phyloP scores from a whole-genome alignment of 2,888 invertebrate species.

The Noctuana brunneofusca region DNA sequence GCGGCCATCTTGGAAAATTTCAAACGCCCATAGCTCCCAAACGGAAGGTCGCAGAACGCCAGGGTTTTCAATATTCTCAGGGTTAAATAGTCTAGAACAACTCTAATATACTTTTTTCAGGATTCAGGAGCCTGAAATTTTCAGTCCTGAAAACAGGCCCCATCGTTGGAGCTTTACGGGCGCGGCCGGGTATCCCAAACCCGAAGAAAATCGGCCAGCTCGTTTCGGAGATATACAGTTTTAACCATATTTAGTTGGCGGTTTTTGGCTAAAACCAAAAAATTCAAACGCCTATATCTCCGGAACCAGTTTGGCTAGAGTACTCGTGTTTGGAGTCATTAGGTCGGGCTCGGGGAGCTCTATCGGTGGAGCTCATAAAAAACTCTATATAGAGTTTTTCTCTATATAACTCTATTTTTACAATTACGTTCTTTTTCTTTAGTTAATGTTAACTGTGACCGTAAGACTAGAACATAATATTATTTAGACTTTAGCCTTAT shows the following conservation, averaged over 20 bases:
- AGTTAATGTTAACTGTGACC: no score
- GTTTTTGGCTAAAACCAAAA: not conserved
- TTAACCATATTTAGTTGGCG: not conserved
- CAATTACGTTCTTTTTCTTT: no score
- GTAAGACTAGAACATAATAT: no score
- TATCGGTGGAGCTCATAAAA: not conserved
- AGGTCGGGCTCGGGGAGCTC: slow-evolving; percentile 9
- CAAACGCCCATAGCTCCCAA: not conserved
- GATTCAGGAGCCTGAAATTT: not conserved
- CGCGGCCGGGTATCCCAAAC: not conserved
- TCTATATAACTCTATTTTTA: no score
- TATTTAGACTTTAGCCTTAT: no score
- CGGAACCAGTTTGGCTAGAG: not conserved
- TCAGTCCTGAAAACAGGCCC: not conserved
- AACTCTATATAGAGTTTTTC: slow-evolving; percentile 12
- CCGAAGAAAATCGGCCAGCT: not conserved
- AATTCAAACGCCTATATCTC: not conserved
- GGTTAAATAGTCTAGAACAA: not conserved
- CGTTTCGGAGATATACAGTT: slow-evolving; percentile 1
- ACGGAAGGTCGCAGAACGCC: slow-evolving; percentile 1
- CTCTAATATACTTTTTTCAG: not conserved
- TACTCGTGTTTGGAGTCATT: slow-evolving; percentile 13
- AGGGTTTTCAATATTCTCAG: not conserved
- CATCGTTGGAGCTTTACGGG: not conserved
- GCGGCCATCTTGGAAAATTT: slow-evolving; percentile 13